Percentiles rank a stretch among this genome's conserved stretches.
These are phyloP conservation scores for Gopherus flavomarginatus DNA, from an alignment of 2,113 vertebrate species.

Conservation along the genomic window DNA sequence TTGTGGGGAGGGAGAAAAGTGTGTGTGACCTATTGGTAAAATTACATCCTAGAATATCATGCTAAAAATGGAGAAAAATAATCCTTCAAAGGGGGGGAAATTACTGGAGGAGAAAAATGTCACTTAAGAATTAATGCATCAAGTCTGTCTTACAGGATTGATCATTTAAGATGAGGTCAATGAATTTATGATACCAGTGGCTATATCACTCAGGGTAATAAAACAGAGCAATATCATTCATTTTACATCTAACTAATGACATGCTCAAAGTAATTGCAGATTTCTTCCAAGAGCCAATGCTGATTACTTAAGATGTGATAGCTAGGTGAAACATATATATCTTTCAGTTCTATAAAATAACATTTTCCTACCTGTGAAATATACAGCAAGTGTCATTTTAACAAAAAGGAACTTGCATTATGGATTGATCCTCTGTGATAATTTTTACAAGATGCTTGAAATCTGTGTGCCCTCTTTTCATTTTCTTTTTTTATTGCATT, in stretches of 20 bases:
- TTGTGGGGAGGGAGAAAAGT: neutral
- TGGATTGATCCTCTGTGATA: neutral
- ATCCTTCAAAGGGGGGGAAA: constrained; percentile 64
- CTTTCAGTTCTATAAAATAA: constrained; percentile 74
- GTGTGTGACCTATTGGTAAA: neutral
- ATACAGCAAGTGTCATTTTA: constrained; percentile 29
- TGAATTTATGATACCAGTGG: constrained; percentile 83
- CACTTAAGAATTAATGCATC: constrained; percentile 84
- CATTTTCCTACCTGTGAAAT: constrained; percentile 68
- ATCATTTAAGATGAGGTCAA: constrained; percentile 82
- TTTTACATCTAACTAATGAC: constrained; percentile 74
- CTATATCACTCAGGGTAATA: constrained; percentile 76
- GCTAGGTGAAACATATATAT: constrained; percentile 62
- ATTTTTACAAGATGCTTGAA: constrained; percentile 10
- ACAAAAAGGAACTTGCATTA: constrained; percentile 31
- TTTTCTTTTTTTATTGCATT: constrained; percentile 14
- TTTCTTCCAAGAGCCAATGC: constrained; percentile 72
- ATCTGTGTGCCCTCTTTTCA: neutral
- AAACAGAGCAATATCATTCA: constrained; percentile 76
- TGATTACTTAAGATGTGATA: constrained; percentile 77
- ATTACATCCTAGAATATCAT: constrained; percentile 4
- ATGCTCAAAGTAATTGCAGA: constrained; percentile 78
- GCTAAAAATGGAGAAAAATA: constrained; percentile 61
- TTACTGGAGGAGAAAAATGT: constrained; percentile 73
- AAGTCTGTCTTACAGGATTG: constrained; percentile 73